Percentiles rank a stretch among this genome's conserved stretches.
phyloP scores from a whole-genome alignment of 23 tunicate species.

The Pegea sp. region DNA sequence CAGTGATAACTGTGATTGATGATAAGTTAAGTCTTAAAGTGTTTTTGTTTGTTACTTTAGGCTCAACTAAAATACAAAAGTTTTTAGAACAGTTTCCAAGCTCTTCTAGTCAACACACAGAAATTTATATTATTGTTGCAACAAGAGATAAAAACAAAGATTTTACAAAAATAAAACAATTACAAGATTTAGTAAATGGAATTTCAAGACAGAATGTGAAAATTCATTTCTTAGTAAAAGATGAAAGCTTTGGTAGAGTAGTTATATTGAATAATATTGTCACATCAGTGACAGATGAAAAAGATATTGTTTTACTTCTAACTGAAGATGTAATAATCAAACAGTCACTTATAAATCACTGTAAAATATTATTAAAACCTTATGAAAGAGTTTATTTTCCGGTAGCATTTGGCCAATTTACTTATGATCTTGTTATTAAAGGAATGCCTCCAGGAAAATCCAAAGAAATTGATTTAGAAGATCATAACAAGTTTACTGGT shows the following conservation, averaged over 20 bases:
- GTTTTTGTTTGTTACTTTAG: not conserved
- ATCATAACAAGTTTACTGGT: conserved; percentile 73
- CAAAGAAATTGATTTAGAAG: conserved; percentile 36
- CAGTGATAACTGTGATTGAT: not conserved
- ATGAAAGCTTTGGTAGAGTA: not conserved
- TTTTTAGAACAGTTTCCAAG: not conserved
- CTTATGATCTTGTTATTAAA: conserved; percentile 27
- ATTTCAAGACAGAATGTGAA: not conserved
- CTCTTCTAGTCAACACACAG: not conserved
- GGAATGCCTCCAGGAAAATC: conserved; percentile 96
- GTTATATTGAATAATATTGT: conserved; percentile 2
- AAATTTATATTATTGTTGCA: not conserved
- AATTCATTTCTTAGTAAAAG: not conserved
- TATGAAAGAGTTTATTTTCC: conserved; percentile 60
- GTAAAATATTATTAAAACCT: conserved; percentile 12
- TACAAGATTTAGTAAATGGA: not conserved
- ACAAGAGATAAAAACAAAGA: not conserved
- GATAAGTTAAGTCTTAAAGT: not conserved
- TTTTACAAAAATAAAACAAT: not conserved
- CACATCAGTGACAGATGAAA: conserved; percentile 1
- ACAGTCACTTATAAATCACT: conserved; percentile 12
- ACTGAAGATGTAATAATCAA: conserved; percentile 13
- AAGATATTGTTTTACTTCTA: conserved; percentile 21
- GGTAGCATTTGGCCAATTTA: conserved; percentile 52
- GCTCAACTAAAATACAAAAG: not conserved